These are phyloP conservation scores for Hiodon tergisus DNA, from an alignment of 2,113 vertebrate species.

Conservation along the genomic window DNA sequence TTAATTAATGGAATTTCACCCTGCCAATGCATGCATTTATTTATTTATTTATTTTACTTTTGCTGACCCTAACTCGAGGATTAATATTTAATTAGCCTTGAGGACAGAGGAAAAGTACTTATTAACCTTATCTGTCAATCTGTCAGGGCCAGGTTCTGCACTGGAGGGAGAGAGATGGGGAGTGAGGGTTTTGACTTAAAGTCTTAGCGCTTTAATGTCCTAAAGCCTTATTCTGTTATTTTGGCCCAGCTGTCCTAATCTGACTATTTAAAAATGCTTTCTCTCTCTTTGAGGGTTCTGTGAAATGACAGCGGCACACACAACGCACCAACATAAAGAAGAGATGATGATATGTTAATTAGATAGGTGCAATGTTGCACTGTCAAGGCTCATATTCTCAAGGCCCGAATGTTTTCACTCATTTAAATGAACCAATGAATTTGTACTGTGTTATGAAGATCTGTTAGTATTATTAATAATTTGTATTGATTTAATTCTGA, in stretches of 20 bases:
- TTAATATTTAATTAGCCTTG: slow-evolving; percentile 85
- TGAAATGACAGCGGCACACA: background rate
- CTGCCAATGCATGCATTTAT: slow-evolving; percentile 38
- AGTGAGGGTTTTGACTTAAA: slow-evolving; percentile 34
- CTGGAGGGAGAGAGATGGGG: slow-evolving; percentile 43
- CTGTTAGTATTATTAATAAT: slow-evolving; percentile 1
- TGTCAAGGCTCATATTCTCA: slow-evolving; percentile 16
- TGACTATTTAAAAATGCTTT: slow-evolving; percentile 8
- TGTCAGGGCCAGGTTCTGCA: slow-evolving; percentile 51
- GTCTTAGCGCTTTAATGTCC: slow-evolving; percentile 33
- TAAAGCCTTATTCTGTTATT: slow-evolving; percentile 29
- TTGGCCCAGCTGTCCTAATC: background rate
- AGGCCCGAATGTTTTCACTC: background rate
- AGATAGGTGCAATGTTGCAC: slow-evolving; percentile 17
- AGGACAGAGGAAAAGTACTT: slow-evolving; percentile 67
- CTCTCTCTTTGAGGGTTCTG: background rate
- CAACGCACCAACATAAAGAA: slow-evolving; percentile 2
- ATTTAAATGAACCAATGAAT: background rate
- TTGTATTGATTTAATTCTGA: no score
- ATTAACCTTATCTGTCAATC: slow-evolving; percentile 77
- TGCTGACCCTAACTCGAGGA: slow-evolving; percentile 77
- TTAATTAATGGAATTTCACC: slow-evolving; percentile 71
- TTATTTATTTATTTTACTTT: slow-evolving; percentile 65
- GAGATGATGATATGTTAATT: slow-evolving; percentile 25
- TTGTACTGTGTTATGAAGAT: background rate